A percentile compares a stretch with the other conserved stretches of the same genome.
These are phyloP conservation scores for Hedychridium roseum DNA, from an alignment of 2,888 invertebrate genomes.

Conservation along the genomic window DNA sequence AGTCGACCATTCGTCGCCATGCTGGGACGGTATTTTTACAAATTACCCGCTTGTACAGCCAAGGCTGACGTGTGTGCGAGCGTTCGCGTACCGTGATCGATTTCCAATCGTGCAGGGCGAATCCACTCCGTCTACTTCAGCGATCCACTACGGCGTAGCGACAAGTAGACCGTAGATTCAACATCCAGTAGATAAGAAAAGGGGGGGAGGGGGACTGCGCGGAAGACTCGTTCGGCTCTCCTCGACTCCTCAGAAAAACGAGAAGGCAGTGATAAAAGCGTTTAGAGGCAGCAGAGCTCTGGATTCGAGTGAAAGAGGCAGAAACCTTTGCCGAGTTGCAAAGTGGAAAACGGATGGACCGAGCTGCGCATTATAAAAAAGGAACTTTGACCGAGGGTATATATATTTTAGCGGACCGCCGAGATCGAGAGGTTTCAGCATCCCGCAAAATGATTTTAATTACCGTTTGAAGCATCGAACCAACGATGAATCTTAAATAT, in stretches of 20 bases:
- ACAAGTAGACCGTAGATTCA: constrained; percentile 15
- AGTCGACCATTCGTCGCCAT: constrained; percentile 29
- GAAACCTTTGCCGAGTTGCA: constrained; percentile 21
- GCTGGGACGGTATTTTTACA: constrained; percentile 26
- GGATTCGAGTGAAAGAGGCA: constrained; percentile 8
- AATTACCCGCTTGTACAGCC: constrained; percentile 26
- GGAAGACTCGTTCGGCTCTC: no score
- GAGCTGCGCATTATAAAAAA: constrained; percentile 20
- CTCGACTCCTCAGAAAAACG: no score
- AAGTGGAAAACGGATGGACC: constrained; percentile 28
- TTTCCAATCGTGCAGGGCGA: constrained; percentile 33
- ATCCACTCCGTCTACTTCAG: constrained; percentile 18
- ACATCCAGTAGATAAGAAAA: constrained; percentile 16
- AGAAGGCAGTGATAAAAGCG: neutral
- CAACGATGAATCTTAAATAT: no score
- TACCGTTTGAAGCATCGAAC: no score
- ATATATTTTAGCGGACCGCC: no score
- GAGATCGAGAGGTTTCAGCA: no score
- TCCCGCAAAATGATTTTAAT: no score
- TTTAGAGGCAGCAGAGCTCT: neutral
- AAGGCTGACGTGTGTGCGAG: constrained; percentile 1
- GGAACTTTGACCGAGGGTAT: no score
- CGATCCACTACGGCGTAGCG: constrained; percentile 11
- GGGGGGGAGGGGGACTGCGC: constrained; percentile 7
- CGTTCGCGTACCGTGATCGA: constrained; percentile 25